Conservation (phyloP, 2,113 vertebrate species). For the Spheniscus mendiculus region DNA sequence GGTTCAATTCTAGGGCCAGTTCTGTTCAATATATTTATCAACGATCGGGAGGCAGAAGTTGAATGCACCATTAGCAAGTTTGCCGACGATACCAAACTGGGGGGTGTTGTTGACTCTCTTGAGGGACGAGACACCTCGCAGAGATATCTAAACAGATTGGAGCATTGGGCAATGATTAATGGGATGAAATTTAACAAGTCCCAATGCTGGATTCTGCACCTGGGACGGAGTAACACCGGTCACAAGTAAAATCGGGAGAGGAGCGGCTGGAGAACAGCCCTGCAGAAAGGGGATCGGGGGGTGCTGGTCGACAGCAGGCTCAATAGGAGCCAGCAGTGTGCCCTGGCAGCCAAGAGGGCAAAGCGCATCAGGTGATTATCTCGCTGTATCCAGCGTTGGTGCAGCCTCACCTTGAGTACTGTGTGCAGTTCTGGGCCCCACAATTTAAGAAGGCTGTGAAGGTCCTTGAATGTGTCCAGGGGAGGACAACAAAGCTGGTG, state of each 20-base stretch:
- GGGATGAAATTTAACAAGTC: not conserved
- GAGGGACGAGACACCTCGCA: not conserved
- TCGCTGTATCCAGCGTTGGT: not conserved
- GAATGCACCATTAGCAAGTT: not conserved
- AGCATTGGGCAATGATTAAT: not conserved
- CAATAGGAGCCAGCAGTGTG: not conserved
- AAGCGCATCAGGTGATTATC: not conserved
- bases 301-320: not conserved
- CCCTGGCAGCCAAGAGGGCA: not conserved
- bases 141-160: not conserved
- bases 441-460: not conserved
- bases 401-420: not conserved
- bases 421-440: not conserved
- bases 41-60: not conserved
- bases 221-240: too few relatives aligned
- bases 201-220: not conserved
- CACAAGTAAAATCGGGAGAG: not conserved
- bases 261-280: not conserved
- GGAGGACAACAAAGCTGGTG: not conserved
- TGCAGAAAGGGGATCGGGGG: not conserved
- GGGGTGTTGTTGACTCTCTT: not conserved
- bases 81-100: not conserved
- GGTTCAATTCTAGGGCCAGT: not conserved
- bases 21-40: not conserved
- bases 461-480: not conserved